Evolutionary conservation across 2,888 invertebrate genomes (phyloP), one percentile per base, ranked within the genome.

Genomic region (Germaria angustata): DNA sequence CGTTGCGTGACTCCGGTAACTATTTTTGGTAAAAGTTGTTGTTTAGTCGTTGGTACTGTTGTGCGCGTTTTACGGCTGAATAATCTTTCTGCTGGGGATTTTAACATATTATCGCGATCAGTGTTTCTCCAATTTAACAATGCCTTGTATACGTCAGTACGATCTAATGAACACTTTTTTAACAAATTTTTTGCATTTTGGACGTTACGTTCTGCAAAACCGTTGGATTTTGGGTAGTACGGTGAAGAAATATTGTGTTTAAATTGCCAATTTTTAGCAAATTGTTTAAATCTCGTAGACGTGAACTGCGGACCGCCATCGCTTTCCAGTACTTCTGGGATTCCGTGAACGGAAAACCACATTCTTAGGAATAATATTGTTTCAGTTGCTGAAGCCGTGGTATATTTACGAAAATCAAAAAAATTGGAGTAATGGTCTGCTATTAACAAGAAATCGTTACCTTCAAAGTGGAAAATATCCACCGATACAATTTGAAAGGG

Each of bases 51-150:
- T 76, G 71, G 71, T 11, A 80, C 49, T 77, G 51, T 66, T 44
- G 78, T 76, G 32, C 68, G 69, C 17, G 79, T 75, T 66, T 68
- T 82, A 61, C 84, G 66, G 46, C 77, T 84, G 15, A 65, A 65
- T 49, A 65, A 65, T 34, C 28, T 34, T 28, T 28, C 41, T 59
- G 41, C 59, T 41, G 39, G 36, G 24, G 63, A 44, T 24, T 63
- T 59, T n/a, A 59, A 59, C 9, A 59, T 59, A 39, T 59, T 39
- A 41, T 39, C 59, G 22, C 59, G 61, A 61, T 44, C 44, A 28
- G n/a, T 51, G 28, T 66, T 51, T 66, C 51, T 36, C 49, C 36
- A 66, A 36, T 66, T 51, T 51, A 66, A 51, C 51, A 66, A 66
- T 39, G 24, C 20, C 22, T 66, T 49, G 36, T 36, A 51, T 51